A percentile compares a stretch with the other conserved stretches of the same genome.
Evolutionary conservation across 2,888 invertebrate genomes (phyloP).

Genomic region (Eupeodes latifasciatus): DNA sequence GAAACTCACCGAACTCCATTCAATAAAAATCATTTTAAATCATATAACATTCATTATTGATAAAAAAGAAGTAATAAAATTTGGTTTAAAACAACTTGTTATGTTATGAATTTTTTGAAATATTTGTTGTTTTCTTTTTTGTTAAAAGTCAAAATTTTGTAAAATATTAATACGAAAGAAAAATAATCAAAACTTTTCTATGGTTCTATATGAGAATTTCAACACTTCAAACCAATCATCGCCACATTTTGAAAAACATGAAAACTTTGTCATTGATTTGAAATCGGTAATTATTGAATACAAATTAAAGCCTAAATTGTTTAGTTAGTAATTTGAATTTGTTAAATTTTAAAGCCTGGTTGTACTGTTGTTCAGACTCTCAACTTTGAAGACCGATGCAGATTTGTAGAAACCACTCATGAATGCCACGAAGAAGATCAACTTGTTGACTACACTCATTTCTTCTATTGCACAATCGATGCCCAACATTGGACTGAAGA

Average conservation of each 20-base stretch:
- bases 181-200: background rate
- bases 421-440: constrained; percentile 80
- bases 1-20: too few relatives aligned
- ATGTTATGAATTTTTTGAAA: background rate
- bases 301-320: background rate
- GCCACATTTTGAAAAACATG: constrained; percentile 51
- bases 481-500: constrained; percentile 74
- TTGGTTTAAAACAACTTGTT: too few relatives aligned
- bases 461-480: constrained; percentile 83
- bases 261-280: constrained; percentile 61
- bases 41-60: too few relatives aligned
- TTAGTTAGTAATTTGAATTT: constrained; percentile 52
- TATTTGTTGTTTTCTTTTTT: background rate
- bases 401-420: constrained; percentile 80
- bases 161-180: background rate
- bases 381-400: constrained; percentile 80
- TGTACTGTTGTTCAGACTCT: constrained; percentile 83
- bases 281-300: constrained; percentile 28
- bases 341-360: constrained; percentile 73
- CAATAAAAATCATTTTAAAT: too few relatives aligned
- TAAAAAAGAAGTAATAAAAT: too few relatives aligned
- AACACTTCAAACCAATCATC: constrained; percentile 56
- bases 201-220: constrained; percentile 57
- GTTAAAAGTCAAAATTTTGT: background rate
- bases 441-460: constrained; percentile 81